A percentile compares a stretch with the other conserved stretches of the same genome.
These are phyloP conservation scores for Drosophila burlai DNA, from an alignment of 1,140 invertebrate species.

Conservation along the genomic window DNA sequence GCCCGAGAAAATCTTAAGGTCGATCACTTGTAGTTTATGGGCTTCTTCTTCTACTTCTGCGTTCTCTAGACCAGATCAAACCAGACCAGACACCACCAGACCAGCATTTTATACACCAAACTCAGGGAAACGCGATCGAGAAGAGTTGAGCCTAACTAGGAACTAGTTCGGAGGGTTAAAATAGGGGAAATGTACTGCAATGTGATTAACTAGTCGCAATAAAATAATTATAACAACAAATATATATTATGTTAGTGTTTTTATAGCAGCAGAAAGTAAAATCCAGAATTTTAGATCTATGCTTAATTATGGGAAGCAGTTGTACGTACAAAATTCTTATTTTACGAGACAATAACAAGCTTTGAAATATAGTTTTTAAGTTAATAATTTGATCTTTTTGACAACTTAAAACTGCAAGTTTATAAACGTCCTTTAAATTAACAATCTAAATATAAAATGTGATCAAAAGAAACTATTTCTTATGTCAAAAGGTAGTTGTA, in stretches of 20 bases:
- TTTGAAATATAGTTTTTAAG: background rate
- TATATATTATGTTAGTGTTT: background rate
- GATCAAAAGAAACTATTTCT: background rate
- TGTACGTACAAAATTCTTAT: too few relatives aligned
- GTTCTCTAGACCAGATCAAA: slow-evolving; percentile 41
- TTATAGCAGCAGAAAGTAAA: background rate
- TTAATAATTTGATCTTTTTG: background rate
- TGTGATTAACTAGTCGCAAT: background rate
- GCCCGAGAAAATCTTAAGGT: slow-evolving; percentile 77
- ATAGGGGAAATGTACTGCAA: too few relatives aligned
- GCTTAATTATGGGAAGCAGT: too few relatives aligned
- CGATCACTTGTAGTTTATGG: slow-evolving; percentile 83
- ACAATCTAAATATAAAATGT: background rate
- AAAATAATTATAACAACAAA: rapidly evolving
- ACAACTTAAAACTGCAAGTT: background rate
- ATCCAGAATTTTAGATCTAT: too few relatives aligned
- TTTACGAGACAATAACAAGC: background rate
- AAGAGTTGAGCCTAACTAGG: slow-evolving; percentile 1
- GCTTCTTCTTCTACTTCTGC: slow-evolving; percentile 52
- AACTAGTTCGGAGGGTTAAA: slow-evolving; percentile 13
- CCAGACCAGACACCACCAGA: slow-evolving; percentile 30
- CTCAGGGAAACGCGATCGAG: slow-evolving; percentile 7
- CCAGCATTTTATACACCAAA: slow-evolving; percentile 2
- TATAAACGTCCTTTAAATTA: background rate
- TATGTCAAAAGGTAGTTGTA: too few relatives aligned